A percentile compares a stretch with the other conserved stretches of the same genome.
These are phyloP conservation scores for Dryoscopus gambensis DNA, from an alignment of 2,113 vertebrate species.

Conservation along the genomic window DNA sequence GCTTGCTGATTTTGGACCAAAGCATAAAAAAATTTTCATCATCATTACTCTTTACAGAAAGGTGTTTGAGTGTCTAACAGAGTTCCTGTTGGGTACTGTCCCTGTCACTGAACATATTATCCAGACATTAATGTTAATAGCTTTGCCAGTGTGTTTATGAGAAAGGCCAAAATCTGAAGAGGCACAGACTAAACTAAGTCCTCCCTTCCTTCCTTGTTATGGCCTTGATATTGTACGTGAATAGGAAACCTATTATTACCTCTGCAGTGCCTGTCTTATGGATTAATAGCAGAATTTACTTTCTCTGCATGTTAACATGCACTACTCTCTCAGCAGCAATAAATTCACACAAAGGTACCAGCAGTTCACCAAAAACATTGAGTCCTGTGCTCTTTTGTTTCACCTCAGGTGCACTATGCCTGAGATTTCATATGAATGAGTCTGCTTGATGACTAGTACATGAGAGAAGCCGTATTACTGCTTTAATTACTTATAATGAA, in stretches of 20 bases:
- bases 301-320: constrained; percentile 38
- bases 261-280: constrained; percentile 4
- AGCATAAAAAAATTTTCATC: background rate
- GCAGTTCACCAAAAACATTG: constrained; percentile 41
- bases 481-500: constrained; percentile 59
- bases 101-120: background rate
- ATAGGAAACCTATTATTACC: background rate
- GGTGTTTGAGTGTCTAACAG: background rate
- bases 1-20: background rate
- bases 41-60: background rate
- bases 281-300: constrained; percentile 56
- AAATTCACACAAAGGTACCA: constrained; percentile 32
- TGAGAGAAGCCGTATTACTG: constrained; percentile 6
- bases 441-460: constrained; percentile 4
- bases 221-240: background rate
- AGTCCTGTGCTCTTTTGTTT: constrained; percentile 10
- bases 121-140: constrained; percentile 1
- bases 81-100: constrained; percentile 29
- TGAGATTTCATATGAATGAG: background rate
- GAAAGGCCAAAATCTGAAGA: constrained; percentile 32
- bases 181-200: constrained; percentile 38
- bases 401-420: constrained; percentile 26
- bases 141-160: constrained; percentile 48
- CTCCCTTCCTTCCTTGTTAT: constrained; percentile 14
- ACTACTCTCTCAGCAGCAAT: constrained; percentile 7